phyloP scores from a whole-genome alignment of 2,113 vertebrate species.

The Leuciscus idus region DNA sequence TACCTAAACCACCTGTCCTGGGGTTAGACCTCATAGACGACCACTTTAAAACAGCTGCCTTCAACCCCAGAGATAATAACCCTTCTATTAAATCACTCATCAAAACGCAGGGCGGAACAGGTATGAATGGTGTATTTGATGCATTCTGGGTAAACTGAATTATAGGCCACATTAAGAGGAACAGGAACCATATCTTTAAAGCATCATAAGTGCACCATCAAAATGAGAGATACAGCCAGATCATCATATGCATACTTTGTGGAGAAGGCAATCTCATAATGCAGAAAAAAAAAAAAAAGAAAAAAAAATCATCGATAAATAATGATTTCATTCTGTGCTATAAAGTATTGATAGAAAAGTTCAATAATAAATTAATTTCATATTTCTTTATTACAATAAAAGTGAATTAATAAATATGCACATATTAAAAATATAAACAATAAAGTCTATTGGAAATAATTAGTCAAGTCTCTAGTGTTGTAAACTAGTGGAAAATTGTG shows the following conservation, averaged over 20 bases:
- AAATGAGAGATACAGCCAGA: not conserved
- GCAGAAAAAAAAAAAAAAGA: not conserved
- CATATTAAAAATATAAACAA: not conserved
- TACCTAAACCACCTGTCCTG: slow-evolving; percentile 11
- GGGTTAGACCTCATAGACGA: not conserved
- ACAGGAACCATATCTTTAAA: not conserved
- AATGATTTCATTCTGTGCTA: not conserved
- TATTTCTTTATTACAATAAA: not conserved
- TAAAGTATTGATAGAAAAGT: not conserved
- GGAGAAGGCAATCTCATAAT: not conserved
- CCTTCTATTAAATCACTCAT: slow-evolving; percentile 32
- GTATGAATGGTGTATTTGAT: slow-evolving; percentile 1
- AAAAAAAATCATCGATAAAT: not conserved
- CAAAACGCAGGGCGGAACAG: not conserved
- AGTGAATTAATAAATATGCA: not conserved
- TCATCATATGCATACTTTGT: not conserved
- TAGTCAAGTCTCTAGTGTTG: not conserved
- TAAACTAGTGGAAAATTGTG: not conserved
- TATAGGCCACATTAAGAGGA: not conserved
- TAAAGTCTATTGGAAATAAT: not conserved
- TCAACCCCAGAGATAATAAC: not conserved
- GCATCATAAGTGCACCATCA: not conserved
- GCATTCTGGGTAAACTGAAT: slow-evolving; percentile 27
- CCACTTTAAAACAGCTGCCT: slow-evolving; percentile 18
- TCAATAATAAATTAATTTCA: not conserved